These are phyloP conservation scores for Hyperoplus immaculatus DNA, from an alignment of 2,797 vertebrate genomes.

Conservation along the genomic window DNA sequence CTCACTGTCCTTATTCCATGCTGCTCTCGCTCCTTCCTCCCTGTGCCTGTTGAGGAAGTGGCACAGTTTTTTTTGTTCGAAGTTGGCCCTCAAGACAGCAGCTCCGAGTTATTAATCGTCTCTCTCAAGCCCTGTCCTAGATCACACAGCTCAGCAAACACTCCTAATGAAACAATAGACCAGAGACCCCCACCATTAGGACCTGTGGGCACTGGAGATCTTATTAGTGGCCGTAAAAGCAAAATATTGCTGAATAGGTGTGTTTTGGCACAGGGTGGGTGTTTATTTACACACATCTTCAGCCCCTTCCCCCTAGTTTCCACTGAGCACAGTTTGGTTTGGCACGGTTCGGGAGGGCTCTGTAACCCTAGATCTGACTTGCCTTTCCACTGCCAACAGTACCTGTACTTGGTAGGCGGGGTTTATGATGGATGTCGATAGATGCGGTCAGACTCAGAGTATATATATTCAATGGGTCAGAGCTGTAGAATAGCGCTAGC, in stretches of 20 bases:
- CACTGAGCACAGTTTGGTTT: too few relatives aligned
- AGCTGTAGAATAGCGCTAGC: too few relatives aligned
- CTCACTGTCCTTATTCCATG: conserved; percentile 63
- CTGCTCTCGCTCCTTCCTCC: conserved; percentile 36
- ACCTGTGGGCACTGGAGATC: conserved; percentile 44
- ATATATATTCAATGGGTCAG: too few relatives aligned
- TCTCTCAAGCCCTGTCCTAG: conserved; percentile 85
- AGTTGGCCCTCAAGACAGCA: conserved; percentile 75
- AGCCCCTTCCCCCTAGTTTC: conserved; percentile 37
- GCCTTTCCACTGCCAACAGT: too few relatives aligned
- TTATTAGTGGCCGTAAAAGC: conserved; percentile 59
- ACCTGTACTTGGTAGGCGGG: too few relatives aligned
- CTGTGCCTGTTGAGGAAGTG: conserved; percentile 60
- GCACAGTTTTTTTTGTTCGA: conserved; percentile 70
- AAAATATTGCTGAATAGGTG: conserved; percentile 70
- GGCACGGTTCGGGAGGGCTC: too few relatives aligned
- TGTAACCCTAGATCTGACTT: too few relatives aligned
- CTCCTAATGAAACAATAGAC: conserved; percentile 80
- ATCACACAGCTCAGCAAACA: conserved; percentile 82
- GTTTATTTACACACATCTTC: conserved; percentile 59
- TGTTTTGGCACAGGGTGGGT: conserved; percentile 46
- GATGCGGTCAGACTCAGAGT: too few relatives aligned
- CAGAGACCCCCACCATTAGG: conserved; percentile 58
- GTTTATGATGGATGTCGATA: too few relatives aligned
- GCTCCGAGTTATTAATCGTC: conserved; percentile 82